These are phyloP conservation scores for Frankliniella fusca DNA, from an alignment of 2,888 invertebrate genomes.

Conservation along the genomic window DNA sequence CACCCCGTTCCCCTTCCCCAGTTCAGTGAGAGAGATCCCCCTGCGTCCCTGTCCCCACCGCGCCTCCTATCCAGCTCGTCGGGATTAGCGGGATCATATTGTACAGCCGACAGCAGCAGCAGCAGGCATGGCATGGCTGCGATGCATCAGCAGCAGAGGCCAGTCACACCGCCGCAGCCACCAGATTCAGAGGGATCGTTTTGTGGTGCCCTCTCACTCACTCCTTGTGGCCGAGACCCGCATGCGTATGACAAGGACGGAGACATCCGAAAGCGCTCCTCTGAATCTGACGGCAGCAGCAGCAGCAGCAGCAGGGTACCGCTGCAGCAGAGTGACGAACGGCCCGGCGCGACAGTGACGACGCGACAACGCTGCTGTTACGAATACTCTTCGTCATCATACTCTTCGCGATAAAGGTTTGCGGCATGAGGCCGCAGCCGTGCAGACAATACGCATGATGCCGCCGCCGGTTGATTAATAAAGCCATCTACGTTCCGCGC, in stretches of 20 bases:
- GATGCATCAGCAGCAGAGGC: background rate
- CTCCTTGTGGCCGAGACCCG: too few relatives aligned
- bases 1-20: background rate
- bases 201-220: too few relatives aligned
- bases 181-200: too few relatives aligned
- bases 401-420: too few relatives aligned
- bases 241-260: too few relatives aligned
- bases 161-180: background rate
- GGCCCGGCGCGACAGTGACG: background rate
- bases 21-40: background rate
- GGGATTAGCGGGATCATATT: conserved; percentile 10
- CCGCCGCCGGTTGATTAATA: background rate
- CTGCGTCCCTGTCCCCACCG: too few relatives aligned
- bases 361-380: background rate
- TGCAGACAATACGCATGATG: background rate
- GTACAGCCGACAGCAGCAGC: background rate
- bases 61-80: background rate
- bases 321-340: too few relatives aligned
- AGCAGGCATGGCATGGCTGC: background rate
- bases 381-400: too few relatives aligned
- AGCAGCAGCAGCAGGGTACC: too few relatives aligned
- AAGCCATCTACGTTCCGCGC: background rate
- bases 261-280: too few relatives aligned
- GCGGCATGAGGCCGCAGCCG: too few relatives aligned
- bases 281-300: too few relatives aligned